Conservation (phyloP, 2,888 invertebrate species). For the Caradrina kadenii region DNA sequence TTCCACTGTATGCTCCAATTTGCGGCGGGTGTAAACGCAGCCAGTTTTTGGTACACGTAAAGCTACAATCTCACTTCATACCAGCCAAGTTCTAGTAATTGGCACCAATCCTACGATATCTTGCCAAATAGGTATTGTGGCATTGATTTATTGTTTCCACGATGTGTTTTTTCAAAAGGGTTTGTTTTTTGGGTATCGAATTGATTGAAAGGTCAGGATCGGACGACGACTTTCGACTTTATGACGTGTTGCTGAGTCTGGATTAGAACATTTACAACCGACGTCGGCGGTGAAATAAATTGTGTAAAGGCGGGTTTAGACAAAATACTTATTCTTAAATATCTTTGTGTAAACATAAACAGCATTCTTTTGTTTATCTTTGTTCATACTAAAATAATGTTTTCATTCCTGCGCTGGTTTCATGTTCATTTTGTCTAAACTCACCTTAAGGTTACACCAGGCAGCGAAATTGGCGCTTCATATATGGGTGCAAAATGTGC, state of each 20-base stretch:
- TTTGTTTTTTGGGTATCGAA: constrained; percentile 21
- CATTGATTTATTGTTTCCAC: constrained; percentile 45
- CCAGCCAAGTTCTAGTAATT: constrained; percentile 49
- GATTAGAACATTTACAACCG: neutral
- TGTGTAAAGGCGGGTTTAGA: neutral
- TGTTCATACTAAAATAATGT: neutral
- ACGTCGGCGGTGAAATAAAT: constrained; percentile 21
- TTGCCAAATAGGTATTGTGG: constrained; percentile 53
- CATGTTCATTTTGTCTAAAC: neutral
- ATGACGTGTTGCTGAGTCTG: constrained; percentile 8
- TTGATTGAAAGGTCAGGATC: constrained; percentile 22
- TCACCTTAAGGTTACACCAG: constrained; percentile 13
- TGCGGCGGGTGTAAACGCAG: constrained; percentile 22
- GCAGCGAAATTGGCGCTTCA: constrained; percentile 28
- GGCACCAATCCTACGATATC: constrained; percentile 43
- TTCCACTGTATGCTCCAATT: constrained; percentile 41
- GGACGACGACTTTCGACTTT: constrained; percentile 37
- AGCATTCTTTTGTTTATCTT: neutral
- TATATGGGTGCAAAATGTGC: constrained; percentile 11
- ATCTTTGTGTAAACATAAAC: neutral
- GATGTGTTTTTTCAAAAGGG: constrained; percentile 30
- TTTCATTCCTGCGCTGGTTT: neutral
- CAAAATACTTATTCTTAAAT: neutral
- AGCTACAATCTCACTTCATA: constrained; percentile 16
- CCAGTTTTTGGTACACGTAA: constrained; percentile 21